Base-by-base conservation (phyloP, 2,797 vertebrate genomes). In the Syngnathus acus region DNA sequence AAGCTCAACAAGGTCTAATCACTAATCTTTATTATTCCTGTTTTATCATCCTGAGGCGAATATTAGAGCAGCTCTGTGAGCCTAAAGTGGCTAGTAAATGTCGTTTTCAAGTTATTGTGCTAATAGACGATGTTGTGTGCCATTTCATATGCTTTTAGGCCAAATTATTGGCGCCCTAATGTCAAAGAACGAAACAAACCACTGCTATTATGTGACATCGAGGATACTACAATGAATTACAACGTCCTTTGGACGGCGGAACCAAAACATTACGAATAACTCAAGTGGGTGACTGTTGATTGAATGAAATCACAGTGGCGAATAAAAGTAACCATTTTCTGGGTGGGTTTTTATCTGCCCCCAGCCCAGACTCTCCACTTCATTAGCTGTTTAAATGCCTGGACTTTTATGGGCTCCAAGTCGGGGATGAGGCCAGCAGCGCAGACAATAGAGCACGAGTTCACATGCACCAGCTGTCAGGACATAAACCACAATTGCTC, bases 321-420 rank as follows among this genome's bases (percentile, higher is more conserved):
- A 73, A 70, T 74, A 83, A 69, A 66, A 65, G 68, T 9, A 38
- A 53, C 8, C 26, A 23, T 62, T 70, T 66, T 61, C 68, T 62
- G 63, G 65, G 62, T 62, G 61, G 66, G 68, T 79, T 86, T 86
- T 88, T 86, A 88, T 88, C 88, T 79, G 75, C 72, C 72, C 10
- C 67, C 21, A 69, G 78, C 66, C 76, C 84, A 83, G 81, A 84
- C 82, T 77, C 75, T 86, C 70, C 69, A 79, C 78, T 89, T 88
- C 87, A 91, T 89, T 87, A 89, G 81, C 75, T 42, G 76, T 82
- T 84, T 80, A 86, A 88, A 89, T 81, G 79, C 81, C 84, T 87
- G 69, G 43, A 62, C 66, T 80, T 87, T 89, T 87, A 89, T 87
- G 83, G 79, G 72, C 84, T 85, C 82, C 67, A 40, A 86, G 79